These are phyloP conservation scores for Athene noctua DNA, from an alignment of 2,113 vertebrate species.

Conservation along the genomic window DNA sequence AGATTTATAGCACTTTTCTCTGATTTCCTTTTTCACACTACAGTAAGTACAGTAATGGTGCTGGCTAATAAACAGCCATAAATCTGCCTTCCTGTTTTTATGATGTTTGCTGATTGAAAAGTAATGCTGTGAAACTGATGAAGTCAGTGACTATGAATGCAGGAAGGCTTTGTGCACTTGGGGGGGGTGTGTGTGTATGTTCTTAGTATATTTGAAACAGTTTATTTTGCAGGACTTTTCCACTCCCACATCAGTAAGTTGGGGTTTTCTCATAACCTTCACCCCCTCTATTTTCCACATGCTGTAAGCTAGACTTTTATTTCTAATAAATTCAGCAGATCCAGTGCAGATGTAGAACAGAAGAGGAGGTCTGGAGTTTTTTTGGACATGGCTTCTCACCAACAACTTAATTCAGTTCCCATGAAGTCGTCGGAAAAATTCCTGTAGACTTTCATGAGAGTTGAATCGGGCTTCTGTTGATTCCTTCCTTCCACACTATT, in stretches of 20 bases:
- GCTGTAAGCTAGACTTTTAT: neutral
- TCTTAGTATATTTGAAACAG: neutral
- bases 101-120: conserved; percentile 63
- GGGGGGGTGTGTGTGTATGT: neutral
- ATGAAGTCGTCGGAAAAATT: neutral
- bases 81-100: conserved; percentile 62
- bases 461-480: neutral
- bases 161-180: neutral
- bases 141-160: conserved; percentile 47
- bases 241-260: conserved; percentile 1
- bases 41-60: conserved; percentile 65
- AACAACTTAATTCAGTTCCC: neutral
- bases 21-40: conserved; percentile 65
- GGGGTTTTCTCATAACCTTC: conserved; percentile 35
- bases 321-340: conserved; percentile 39
- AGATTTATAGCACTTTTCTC: conserved; percentile 57
- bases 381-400: conserved; percentile 1
- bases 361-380: neutral
- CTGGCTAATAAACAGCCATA: conserved; percentile 64
- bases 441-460: neutral
- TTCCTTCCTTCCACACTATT: conserved; percentile 14
- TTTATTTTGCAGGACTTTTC: conserved; percentile 26
- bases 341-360: neutral
- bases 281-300: conserved; percentile 2
- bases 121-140: conserved; percentile 59